Percentiles rank a stretch among this genome's conserved stretches.
These are phyloP conservation scores for Mnemiopsis leidyi DNA, from an alignment of 37 sponge, comb jelly and placozoan species.

Conservation along the genomic window DNA sequence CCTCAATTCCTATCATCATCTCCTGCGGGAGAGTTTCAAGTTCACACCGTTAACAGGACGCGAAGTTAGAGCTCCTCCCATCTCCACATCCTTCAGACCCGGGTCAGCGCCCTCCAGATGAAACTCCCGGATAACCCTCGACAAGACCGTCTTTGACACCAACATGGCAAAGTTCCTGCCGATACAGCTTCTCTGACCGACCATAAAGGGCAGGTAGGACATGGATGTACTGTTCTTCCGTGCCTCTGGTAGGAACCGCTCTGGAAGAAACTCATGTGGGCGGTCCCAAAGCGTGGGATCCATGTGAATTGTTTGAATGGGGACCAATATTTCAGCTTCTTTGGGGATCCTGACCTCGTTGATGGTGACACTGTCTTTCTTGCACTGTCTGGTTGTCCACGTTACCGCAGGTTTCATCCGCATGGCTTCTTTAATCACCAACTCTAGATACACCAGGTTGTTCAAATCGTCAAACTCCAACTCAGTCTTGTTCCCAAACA, in stretches of 20 bases:
- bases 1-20: too few species aligned
- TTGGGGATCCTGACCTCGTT: background rate
- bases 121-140: conserved; percentile 21
- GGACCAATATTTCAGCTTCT: background rate
- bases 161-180: conserved; percentile 62
- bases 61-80: background rate
- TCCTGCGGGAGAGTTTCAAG: background rate
- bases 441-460: conserved; percentile 14
- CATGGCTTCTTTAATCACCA: conserved; percentile 53
- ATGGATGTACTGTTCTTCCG: background rate
- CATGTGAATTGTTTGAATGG: background rate
- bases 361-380: background rate
- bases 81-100: background rate
- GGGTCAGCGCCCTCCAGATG: background rate
- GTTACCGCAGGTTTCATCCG: background rate
- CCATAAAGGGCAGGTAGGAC: conserved; percentile 9
- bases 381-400: background rate
- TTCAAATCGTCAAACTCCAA: conserved; percentile 52
- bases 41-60: background rate
- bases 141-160: background rate
- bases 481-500: background rate
- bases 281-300: background rate
- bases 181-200: background rate
- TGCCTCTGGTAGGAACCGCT: background rate
- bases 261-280: background rate